phyloP scores from a whole-genome alignment of 2,113 vertebrate species.

The Platichthys flesus region DNA sequence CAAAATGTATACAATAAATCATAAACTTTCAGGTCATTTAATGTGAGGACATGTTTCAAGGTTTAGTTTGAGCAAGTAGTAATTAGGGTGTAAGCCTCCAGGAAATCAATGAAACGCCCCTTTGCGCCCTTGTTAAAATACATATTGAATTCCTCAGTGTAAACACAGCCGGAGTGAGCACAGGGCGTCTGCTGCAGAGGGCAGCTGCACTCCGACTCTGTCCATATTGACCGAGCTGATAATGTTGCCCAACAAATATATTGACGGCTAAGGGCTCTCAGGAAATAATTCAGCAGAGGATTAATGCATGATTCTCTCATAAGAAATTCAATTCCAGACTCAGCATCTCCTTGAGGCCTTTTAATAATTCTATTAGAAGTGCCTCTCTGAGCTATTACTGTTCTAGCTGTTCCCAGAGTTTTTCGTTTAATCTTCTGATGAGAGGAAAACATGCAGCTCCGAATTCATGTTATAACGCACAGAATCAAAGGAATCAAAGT shows the following conservation, averaged over 20 bases:
- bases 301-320: slow-evolving; percentile 5
- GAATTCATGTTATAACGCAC: too few species aligned
- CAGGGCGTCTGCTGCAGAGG: slow-evolving; percentile 23
- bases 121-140: not conserved
- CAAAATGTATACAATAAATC: not conserved
- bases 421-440: not conserved
- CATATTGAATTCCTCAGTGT: slow-evolving; percentile 35
- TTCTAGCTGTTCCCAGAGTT: not conserved
- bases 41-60: too few species aligned
- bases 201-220: slow-evolving; percentile 23
- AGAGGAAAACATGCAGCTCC: not conserved
- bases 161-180: not conserved
- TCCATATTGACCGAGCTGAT: slow-evolving; percentile 51
- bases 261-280: slow-evolving; percentile 26
- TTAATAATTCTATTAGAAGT: slow-evolving; percentile 10
- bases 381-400: not conserved
- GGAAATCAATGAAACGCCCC: not conserved
- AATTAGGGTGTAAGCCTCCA: too few species aligned
- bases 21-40: too few species aligned
- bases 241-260: slow-evolving; percentile 38
- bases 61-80: too few species aligned
- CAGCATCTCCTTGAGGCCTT: not conserved
- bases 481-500: too few species aligned
- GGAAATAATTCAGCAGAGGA: slow-evolving; percentile 1
- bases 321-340: slow-evolving; percentile 42